These are phyloP conservation scores for Adoxophyes honmai DNA, from an alignment of 1,140 invertebrate species.

Conservation along the genomic window DNA sequence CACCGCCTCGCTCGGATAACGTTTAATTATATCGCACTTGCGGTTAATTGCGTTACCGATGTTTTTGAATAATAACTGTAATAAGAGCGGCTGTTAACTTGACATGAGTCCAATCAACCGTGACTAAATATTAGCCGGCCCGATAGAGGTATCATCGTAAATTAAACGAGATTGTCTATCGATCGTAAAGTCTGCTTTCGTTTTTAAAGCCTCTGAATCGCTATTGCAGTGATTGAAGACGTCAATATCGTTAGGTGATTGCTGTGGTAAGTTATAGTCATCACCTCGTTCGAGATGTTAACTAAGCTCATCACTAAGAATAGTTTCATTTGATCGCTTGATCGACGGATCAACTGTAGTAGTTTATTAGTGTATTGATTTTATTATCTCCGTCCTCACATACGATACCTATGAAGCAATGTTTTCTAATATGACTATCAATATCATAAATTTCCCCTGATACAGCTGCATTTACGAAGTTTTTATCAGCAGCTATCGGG, in stretches of 20 bases:
- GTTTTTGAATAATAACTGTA: conserved; percentile 13
- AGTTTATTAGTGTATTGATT: too few species aligned
- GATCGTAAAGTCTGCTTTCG: conserved; percentile 7
- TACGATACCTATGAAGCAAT: too few species aligned
- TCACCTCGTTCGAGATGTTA: not conserved
- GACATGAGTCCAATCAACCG: conserved; percentile 1
- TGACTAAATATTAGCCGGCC: not conserved
- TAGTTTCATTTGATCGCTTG: too few species aligned
- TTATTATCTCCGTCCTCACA: too few species aligned
- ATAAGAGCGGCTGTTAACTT: conserved; percentile 4
- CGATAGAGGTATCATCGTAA: conserved; percentile 6
- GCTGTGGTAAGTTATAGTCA: not conserved
- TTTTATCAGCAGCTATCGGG: not conserved
- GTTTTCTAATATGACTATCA: too few species aligned
- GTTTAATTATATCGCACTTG: conserved; percentile 7
- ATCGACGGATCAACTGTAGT: too few species aligned
- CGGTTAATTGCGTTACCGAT: conserved; percentile 8
- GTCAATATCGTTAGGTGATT: conserved; percentile 1
- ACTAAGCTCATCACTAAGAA: too few species aligned
- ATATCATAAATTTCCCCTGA: not conserved
- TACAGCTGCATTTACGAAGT: not conserved
- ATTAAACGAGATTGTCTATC: not conserved
- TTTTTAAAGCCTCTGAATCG: conserved; percentile 11
- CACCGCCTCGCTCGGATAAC: not conserved
- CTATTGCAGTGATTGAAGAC: conserved; percentile 8